Evolutionary conservation across 2,113 vertebrate species (phyloP), one percentile per base, ranked within the genome.

Genomic region (Todiramphus chloris): DNA sequence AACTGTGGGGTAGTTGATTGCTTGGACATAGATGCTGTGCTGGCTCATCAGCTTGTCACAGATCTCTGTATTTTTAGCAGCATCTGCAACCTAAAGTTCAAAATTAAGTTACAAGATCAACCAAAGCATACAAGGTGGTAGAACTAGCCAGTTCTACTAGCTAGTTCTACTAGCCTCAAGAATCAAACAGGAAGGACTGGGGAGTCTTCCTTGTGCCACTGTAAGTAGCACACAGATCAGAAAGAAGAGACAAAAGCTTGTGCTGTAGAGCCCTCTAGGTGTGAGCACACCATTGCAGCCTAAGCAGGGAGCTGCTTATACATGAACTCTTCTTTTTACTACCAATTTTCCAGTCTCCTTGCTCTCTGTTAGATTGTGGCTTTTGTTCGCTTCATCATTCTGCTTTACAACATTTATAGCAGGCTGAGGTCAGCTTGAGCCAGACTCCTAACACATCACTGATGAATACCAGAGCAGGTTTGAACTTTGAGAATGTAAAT

Each of bases 1-100:
- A 24, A 99, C 99, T 0, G 99, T 99, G 0, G 99, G 99, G 92
- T 99, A 99, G 89, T 99, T 99, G 95, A 99, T 99, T 44, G 99
- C 99, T 93, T 99, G 99, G 69, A 99, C 99, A 1, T 99, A 99
- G 96, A 99, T 99, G 97, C 99, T 99, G 90, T 99, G 98, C 73
- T 98, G 98, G 88, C 98, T 99, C 99, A 99, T 99, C 94, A 99
- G 98, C 80, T 99, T 96, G 83, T 99, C 99, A 96, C 99, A 99
- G 66, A 99, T 98, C 58, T 98, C 97, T 0, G 99, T 99, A 94
- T 99, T 99, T 97, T 99, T 99, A 93, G 99, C 99, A 25, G 99
- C 99, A 73, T 99, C 93, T 5, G 99, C 98, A 30, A 99, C 99
- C 99, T 99, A 19, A 67, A 94, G 55, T 83, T 88, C 60, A 82